Base-by-base conservation (phyloP, 64 coral and sea anemone species). In the Porites australiensis region DNA sequence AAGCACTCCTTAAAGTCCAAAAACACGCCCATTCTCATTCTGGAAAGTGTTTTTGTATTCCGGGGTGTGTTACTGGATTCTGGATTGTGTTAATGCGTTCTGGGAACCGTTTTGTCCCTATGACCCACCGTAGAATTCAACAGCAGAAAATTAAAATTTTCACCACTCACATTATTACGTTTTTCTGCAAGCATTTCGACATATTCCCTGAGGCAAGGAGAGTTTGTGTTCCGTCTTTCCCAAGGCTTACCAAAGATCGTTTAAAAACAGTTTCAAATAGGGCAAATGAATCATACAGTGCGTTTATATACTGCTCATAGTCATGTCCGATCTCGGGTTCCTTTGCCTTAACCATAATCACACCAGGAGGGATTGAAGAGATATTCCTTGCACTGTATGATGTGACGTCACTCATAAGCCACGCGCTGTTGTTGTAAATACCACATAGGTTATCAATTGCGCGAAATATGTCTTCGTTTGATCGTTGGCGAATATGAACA, bases 231-330 rank as follows among this genome's bases (percentile, higher is more conserved):
- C 10, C 8, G 3, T 68, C 44, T 5, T 22, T 47, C 9, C 19
- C 47, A 4, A 84, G 61, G 11, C 6, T 37, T 22, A 16, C 19
- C 3, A 84, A 64, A 22, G 81, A 68, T 50, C 45, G 45, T 48
- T 51, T 84, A 52, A 68, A 84, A 68, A 63, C 63, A 19, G 62
- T 69, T 45, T 84, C 81, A 68, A 84, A 68, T 63, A 84, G 45
- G 5, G 69, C 63, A 84, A 84, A 84, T 44, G 81, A 84, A 51
- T 84, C 81, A n/a, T 52, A 84, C 45, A 84, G 51, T 13, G 43
- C 81, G 8, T 84, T 84, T 14, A 23, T 22, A 9, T 84, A 84
- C 62, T 68, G 64, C 62, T 69, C 62, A 11, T 48, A 69, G 7
- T 84, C 81, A 47, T 70, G 62, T 2, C 61, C 15, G 0, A 84